A percentile compares a stretch with the other conserved stretches of the same genome.
Evolutionary conservation across 2,888 invertebrate species (phyloP).

Genomic region (Tachina grossa): DNA sequence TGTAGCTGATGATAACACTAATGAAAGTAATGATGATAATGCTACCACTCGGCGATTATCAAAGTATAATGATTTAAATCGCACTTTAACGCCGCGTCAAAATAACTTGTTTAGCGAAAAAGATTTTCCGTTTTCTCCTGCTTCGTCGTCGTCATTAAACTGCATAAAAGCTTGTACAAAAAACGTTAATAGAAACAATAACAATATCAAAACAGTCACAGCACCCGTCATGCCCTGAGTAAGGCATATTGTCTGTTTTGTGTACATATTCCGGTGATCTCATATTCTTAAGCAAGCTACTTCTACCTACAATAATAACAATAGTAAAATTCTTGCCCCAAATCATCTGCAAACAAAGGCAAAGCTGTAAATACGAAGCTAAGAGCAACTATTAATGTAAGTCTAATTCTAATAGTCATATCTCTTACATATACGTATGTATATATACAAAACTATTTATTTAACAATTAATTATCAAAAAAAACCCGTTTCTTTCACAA

Average conservation of each 20-base stretch:
- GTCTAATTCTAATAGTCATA: constrained; percentile 45
- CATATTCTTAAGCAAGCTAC: not conserved
- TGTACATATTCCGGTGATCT: constrained; percentile 10
- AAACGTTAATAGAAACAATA: constrained; percentile 41
- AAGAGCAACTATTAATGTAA: constrained; percentile 49
- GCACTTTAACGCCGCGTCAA: constrained; percentile 29
- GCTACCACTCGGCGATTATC: not conserved
- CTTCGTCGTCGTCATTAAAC: constrained; percentile 13
- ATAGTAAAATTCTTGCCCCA: not conserved
- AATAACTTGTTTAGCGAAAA: constrained; percentile 3
- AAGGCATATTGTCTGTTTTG: constrained; percentile 33
- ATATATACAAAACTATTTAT: not conserved
- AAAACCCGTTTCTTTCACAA: constrained; percentile 9
- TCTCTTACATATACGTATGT: constrained; percentile 8
- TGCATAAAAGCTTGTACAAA: constrained; percentile 31
- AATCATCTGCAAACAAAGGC: constrained; percentile 18
- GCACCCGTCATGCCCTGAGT: constrained; percentile 50
- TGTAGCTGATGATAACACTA: constrained; percentile 3
- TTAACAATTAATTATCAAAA: constrained; percentile 3
- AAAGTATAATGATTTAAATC: constrained; percentile 47
- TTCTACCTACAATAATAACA: constrained; percentile 1
- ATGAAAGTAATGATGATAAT: not conserved
- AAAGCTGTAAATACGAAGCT: constrained; percentile 1
- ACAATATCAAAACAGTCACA: constrained; percentile 28
- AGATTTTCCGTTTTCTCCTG: constrained; percentile 19